Evolutionary conservation across 2,888 invertebrate genomes (phyloP).

Genomic region (Sericinus montela): DNA sequence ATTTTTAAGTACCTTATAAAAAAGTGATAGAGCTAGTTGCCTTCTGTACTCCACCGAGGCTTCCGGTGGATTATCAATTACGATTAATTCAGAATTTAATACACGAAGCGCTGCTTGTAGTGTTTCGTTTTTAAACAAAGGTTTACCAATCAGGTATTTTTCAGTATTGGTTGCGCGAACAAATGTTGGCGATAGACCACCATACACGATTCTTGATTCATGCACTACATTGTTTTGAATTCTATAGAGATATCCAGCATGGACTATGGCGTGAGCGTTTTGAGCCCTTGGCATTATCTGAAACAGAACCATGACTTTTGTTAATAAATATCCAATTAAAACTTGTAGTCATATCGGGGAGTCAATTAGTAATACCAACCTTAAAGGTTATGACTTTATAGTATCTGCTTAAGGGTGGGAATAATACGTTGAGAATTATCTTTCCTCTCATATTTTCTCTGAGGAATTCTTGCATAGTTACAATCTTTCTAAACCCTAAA

Average conservation of each 20-base stretch:
- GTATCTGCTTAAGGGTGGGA: constrained; percentile 38
- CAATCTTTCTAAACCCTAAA: not conserved
- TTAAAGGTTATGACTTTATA: constrained; percentile 18
- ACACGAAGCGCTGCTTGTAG: constrained; percentile 50
- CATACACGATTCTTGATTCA: constrained; percentile 74
- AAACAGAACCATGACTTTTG: too few species aligned
- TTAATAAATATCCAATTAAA: too few species aligned
- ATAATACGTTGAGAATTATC: constrained; percentile 68
- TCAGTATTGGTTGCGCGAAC: constrained; percentile 75
- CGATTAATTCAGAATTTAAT: constrained; percentile 42
- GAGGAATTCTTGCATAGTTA: constrained; percentile 47
- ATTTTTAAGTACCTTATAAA: constrained; percentile 79
- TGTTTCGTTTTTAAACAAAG: constrained; percentile 50
- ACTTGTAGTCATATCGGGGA: too few species aligned
- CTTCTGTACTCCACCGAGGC: constrained; percentile 79
- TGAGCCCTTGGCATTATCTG: constrained; percentile 85
- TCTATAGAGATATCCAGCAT: constrained; percentile 83
- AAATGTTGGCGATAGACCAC: constrained; percentile 70
- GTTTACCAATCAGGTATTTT: constrained; percentile 57
- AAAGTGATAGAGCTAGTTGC: constrained; percentile 78
- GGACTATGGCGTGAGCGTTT: constrained; percentile 85
- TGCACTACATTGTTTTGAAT: constrained; percentile 31
- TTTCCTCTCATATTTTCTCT: constrained; percentile 46
- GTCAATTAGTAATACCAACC: not conserved
- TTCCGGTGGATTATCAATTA: constrained; percentile 70